Base-by-base conservation (phyloP, 2,797 vertebrate species). In the Leptoclinus maculatus region DNA sequence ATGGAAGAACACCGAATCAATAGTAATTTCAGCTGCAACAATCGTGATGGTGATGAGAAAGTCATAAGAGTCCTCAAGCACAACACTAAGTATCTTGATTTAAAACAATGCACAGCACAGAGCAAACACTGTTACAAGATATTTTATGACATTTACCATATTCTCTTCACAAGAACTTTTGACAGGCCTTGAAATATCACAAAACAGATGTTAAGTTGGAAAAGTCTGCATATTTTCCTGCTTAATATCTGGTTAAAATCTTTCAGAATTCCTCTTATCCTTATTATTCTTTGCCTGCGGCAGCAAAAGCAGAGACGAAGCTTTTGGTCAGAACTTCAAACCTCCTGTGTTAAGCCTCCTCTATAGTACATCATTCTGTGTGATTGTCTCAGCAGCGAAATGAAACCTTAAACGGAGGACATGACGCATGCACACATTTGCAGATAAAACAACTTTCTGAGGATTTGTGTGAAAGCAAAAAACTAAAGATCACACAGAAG, bases 151-250 rank as follows among this genome's bases (percentile, higher is more conserved):
- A 59, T 74, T 72, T 32, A 74, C 60, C 51, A 78, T 29, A 38
- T 67, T 74, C 69, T 65, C 58, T 21, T 63, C 25, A 53, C 14
- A 66, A 27, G 62, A 62, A 39, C 17, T 25, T 60, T 65, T 23
- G 59, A 57, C 27, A 72, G 21, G 10, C 54, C 29, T 34, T 39
- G 12, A 57, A 74, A 60, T 45, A 56, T 7, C 9, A 62, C 6
- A 51, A 47, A 79, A 78, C 71, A 71, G 71, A 79, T 71, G 70
- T 59, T 76, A 27, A 47, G 34, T 62, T 60, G 17, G 45, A 59
- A 59, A 59, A 45, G 10, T 39, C 66, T 0, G 59, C 53, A 72
- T 60, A 25, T 72, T 79, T 86, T 79, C 45, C 43, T 69, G 66
- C 49, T 69, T 45, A 8, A 60, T 12, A 47, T 38, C 29, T 16